These are phyloP conservation scores for Xylocampa areola DNA, from an alignment of 2,888 invertebrate species.

Conservation along the genomic window DNA sequence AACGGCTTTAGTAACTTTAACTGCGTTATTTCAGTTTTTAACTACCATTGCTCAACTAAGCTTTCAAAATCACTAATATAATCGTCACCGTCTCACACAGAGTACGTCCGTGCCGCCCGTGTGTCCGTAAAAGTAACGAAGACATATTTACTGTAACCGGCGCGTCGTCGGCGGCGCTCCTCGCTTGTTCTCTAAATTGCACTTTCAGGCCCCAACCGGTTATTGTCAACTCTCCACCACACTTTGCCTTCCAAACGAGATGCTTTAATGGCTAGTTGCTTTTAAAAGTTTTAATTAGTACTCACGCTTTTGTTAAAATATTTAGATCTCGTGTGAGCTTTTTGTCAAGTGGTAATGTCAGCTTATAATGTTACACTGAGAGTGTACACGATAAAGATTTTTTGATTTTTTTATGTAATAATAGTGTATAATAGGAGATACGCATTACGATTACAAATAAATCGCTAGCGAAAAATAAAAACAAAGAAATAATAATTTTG, in stretches of 20 bases:
- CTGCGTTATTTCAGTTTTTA: neutral
- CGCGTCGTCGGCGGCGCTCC: constrained; percentile 25
- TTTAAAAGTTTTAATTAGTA: constrained; percentile 30
- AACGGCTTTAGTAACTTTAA: no score
- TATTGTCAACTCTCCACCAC: constrained; percentile 45
- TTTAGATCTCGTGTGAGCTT: constrained; percentile 13
- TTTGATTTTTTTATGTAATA: no score
- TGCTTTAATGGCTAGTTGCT: constrained; percentile 34
- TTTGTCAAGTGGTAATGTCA: neutral
- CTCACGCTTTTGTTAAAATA: constrained; percentile 16
- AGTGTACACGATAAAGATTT: no score
- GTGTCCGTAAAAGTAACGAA: constrained; percentile 49
- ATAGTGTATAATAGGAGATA: no score
- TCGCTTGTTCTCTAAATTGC: constrained; percentile 57
- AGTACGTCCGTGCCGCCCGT: constrained; percentile 9
- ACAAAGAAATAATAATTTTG: no score
- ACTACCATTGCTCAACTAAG: neutral
- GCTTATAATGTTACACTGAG: neutral
- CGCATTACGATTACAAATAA: no score
- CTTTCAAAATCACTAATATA: neutral
- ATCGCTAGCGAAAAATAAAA: no score
- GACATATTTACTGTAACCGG: constrained; percentile 53
- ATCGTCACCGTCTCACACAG: neutral
- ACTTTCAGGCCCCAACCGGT: constrained; percentile 51
- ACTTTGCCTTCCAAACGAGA: constrained; percentile 15